Conservation (phyloP, 64 coral and sea anemone species). For the Pocillopora damicornis region DNA sequence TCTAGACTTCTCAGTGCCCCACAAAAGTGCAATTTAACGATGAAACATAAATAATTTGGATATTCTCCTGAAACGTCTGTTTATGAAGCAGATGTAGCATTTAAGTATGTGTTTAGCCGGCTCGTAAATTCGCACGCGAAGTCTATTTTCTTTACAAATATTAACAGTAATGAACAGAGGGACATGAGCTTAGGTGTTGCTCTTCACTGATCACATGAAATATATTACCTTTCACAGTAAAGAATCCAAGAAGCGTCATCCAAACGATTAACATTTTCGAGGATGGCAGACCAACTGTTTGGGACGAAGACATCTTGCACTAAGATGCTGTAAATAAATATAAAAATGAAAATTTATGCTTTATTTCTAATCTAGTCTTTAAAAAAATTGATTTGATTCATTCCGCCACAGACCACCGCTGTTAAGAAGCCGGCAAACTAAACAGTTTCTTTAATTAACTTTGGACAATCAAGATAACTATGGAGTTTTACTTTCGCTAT, state of each 20-base stretch:
- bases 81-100: no score
- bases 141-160: not conserved
- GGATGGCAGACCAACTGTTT: not conserved
- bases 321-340: not conserved
- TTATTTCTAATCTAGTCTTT: not conserved
- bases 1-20: no score
- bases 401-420: not conserved
- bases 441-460: not conserved
- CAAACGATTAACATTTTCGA: not conserved
- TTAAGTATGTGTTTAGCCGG: no score
- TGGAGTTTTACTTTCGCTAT: not conserved
- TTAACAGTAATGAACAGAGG: not conserved
- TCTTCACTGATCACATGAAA: not conserved
- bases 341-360: not conserved
- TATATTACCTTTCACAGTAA: not conserved
- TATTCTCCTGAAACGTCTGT: no score
- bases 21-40: no score
- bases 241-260: not conserved
- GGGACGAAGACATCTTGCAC: not conserved
- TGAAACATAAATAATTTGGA: no score
- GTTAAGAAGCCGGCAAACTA: not conserved
- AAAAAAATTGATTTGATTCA: not conserved
- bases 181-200: not conserved
- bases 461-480: not conserved
- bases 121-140: no score